A percentile compares a stretch with the other conserved stretches of the same genome.
These are phyloP conservation scores for Lagocephalus sceleratus DNA, from an alignment of 2,797 vertebrate genomes.

Conservation along the genomic window DNA sequence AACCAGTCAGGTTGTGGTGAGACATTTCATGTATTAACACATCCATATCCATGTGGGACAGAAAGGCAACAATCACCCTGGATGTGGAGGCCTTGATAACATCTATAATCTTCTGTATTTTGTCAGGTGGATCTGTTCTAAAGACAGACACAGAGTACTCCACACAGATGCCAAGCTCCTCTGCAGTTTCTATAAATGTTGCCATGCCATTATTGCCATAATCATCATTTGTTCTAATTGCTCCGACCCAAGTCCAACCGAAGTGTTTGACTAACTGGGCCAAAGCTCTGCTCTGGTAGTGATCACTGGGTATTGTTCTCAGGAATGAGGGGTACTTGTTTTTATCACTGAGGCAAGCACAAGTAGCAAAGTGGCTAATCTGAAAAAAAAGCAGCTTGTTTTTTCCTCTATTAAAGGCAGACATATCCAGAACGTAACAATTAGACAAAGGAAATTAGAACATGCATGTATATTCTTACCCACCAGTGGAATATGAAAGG, in stretches of 20 bases:
- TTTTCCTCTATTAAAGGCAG: neutral
- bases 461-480: neutral
- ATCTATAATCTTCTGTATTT: slow-evolving; percentile 45
- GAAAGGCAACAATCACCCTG: slow-evolving; percentile 55
- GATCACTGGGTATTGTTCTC: slow-evolving; percentile 73
- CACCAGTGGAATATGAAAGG: slow-evolving; percentile 9
- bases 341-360: slow-evolving; percentile 73
- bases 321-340: slow-evolving; percentile 70
- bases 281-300: slow-evolving; percentile 71
- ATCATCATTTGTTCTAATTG: slow-evolving; percentile 64
- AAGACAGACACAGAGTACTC: slow-evolving; percentile 63
- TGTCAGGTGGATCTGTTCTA: slow-evolving; percentile 53
- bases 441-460: no score
- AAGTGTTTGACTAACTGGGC: slow-evolving; percentile 70
- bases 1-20: slow-evolving; percentile 60
- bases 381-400: slow-evolving; percentile 10
- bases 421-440: no score
- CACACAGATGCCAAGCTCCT: slow-evolving; percentile 58
- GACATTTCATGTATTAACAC: slow-evolving; percentile 38
- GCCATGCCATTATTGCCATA: slow-evolving; percentile 64
- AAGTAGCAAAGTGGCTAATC: slow-evolving; percentile 70
- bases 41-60: slow-evolving; percentile 51
- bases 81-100: slow-evolving; percentile 53
- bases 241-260: slow-evolving; percentile 74
- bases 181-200: slow-evolving; percentile 47